phyloP scores from a whole-genome alignment of 2,888 invertebrate genomes.

The Quadriops clusia region DNA sequence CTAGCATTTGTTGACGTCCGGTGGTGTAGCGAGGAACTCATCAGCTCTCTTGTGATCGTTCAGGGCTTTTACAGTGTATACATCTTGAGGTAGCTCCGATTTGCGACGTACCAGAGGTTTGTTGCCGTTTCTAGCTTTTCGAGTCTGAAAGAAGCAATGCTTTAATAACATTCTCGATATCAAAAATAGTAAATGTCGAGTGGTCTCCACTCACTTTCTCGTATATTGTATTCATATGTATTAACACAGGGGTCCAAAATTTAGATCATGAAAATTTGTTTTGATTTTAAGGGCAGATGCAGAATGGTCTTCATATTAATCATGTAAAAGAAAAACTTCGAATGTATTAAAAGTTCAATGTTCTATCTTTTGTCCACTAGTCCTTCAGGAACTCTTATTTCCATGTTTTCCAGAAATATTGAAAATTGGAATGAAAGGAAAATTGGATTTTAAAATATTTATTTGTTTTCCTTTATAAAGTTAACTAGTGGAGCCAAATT shows the following conservation, averaged over 20 bases:
- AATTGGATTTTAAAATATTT: too few species aligned
- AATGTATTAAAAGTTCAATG: too few species aligned
- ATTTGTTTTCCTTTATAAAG: too few species aligned
- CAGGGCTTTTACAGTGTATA: constrained; percentile 80
- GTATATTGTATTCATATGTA: not conserved
- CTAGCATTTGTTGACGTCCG: constrained; percentile 82
- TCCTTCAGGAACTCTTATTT: too few species aligned
- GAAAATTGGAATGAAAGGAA: too few species aligned
- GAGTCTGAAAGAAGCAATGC: constrained; percentile 37
- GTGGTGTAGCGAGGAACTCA: constrained; percentile 75
- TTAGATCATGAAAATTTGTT: not conserved
- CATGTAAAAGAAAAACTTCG: too few species aligned
- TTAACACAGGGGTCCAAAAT: not conserved
- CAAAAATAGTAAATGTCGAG: not conserved
- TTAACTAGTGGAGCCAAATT: too few species aligned
- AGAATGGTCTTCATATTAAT: too few species aligned
- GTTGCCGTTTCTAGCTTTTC: constrained; percentile 60
- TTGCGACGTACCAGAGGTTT: constrained; percentile 87
- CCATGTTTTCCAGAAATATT: too few species aligned
- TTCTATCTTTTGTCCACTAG: too few species aligned
- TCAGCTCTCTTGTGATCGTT: constrained; percentile 88
- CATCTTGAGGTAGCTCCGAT: constrained; percentile 90
- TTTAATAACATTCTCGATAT: not conserved
- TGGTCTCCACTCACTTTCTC: not conserved
- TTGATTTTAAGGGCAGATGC: too few species aligned